Evolutionary conservation across 2,888 invertebrate species (phyloP).

Genomic region (Camponotus fellah): DNA sequence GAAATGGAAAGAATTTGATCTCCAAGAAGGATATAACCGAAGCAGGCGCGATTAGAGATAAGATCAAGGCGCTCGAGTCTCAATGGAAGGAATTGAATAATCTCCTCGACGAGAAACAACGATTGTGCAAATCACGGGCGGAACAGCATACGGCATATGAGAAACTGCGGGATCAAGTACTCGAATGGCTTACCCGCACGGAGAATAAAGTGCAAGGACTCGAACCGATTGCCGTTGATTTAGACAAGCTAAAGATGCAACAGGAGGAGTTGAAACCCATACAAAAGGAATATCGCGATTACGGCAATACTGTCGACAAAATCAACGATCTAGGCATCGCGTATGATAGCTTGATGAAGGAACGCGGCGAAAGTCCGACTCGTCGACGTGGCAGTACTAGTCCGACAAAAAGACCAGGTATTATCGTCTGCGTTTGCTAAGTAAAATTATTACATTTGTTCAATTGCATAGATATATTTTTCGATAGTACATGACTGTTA

Average conservation of each 20-base stretch:
- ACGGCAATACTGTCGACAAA: conserved; percentile 94
- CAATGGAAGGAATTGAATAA: conserved; percentile 96
- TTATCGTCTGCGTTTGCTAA: conserved; percentile 58
- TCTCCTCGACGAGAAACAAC: conserved; percentile 94
- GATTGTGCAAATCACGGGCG: conserved; percentile 93
- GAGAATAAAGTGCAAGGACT: conserved; percentile 92
- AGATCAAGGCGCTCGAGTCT: conserved; percentile 94
- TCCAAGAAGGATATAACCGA: conserved; percentile 96
- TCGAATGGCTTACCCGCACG: conserved; percentile 94
- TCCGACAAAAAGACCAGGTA: conserved; percentile 92
- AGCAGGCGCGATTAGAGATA: conserved; percentile 93
- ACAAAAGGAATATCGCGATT: conserved; percentile 95
- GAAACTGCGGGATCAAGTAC: conserved; percentile 92
- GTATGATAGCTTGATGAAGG: conserved; percentile 93
- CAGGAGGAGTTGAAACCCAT: conserved; percentile 94
- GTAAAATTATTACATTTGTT: background rate
- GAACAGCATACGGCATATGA: conserved; percentile 96
- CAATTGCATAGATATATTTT: conserved; percentile 11
- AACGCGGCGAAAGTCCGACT: conserved; percentile 93
- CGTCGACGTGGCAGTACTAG: conserved; percentile 92
- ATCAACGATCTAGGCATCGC: conserved; percentile 95
- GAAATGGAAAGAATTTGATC: conserved; percentile 93
- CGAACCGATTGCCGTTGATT: conserved; percentile 95
- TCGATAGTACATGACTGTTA: conserved; percentile 3
- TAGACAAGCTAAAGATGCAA: conserved; percentile 94